Conservation (phyloP, 2,797 vertebrate species). For the Hydrocynus forskahlii region DNA sequence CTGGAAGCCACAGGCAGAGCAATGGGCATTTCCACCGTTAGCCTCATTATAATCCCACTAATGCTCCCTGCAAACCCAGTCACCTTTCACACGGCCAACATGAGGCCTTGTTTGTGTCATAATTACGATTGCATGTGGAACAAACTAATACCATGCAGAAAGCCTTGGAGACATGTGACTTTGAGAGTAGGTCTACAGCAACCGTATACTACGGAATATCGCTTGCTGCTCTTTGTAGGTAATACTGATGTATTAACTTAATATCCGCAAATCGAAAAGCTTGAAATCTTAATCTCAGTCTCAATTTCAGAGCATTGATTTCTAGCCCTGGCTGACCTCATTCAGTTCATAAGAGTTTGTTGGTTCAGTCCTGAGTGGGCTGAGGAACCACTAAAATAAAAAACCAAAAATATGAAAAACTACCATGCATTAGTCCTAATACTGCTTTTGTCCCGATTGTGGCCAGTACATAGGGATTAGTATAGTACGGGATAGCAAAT, state of each 20-base stretch:
- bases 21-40: slow-evolving; percentile 44
- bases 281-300: no score
- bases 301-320: no score
- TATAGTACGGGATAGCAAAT: background rate
- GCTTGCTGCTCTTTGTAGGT: no score
- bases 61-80: slow-evolving; percentile 16
- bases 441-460: background rate
- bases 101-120: slow-evolving; percentile 11
- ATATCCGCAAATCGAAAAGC: no score
- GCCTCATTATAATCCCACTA: slow-evolving; percentile 35
- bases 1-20: slow-evolving; percentile 44
- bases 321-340: no score
- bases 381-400: no score
- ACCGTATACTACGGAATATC: no score
- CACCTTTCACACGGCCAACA: slow-evolving; percentile 17
- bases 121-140: slow-evolving; percentile 12
- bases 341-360: background rate
- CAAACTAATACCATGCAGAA: background rate
- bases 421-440: background rate
- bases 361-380: no score
- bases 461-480: background rate
- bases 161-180: no score
- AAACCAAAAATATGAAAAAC: background rate
- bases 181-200: no score
- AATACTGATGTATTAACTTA: no score